These are phyloP conservation scores for Drosophila oshimai DNA, from an alignment of 1,140 invertebrate species.

Conservation along the genomic window DNA sequence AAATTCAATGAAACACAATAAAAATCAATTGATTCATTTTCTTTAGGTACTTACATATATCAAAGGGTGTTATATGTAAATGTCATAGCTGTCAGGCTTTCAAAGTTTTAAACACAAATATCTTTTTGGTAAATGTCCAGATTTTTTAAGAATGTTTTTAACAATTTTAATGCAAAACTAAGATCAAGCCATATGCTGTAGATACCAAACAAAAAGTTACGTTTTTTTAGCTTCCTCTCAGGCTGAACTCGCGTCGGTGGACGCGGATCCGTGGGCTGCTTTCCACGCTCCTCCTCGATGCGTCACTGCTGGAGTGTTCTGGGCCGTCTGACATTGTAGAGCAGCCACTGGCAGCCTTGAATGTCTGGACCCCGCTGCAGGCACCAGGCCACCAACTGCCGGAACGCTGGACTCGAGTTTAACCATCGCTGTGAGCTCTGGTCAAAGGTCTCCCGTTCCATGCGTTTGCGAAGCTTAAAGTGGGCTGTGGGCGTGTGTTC, in stretches of 20 bases:
- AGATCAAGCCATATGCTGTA: too few relatives aligned
- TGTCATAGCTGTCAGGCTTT: too few relatives aligned
- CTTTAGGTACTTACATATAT: too few relatives aligned
- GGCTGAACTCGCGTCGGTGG: constrained; percentile 61
- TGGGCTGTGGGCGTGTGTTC: constrained; percentile 33
- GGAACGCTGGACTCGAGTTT: constrained; percentile 88
- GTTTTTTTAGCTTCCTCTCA: too few relatives aligned
- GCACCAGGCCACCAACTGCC: constrained; percentile 89
- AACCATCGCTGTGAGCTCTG: constrained; percentile 85
- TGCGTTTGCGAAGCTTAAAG: constrained; percentile 50
- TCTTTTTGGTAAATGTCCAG: too few relatives aligned
- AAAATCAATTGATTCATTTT: neutral
- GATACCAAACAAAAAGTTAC: too few relatives aligned
- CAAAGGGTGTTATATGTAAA: too few relatives aligned
- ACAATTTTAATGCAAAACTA: too few relatives aligned
- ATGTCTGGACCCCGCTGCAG: constrained; percentile 91
- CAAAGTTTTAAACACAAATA: too few relatives aligned
- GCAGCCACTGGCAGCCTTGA: constrained; percentile 87
- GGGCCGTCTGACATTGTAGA: constrained; percentile 8
- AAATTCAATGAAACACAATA: too few relatives aligned
- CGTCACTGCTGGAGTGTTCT: constrained; percentile 50
- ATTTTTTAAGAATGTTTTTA: too few relatives aligned
- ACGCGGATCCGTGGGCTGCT: constrained; percentile 30
- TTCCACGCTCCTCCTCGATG: neutral
- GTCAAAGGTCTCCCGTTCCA: constrained; percentile 55